These are phyloP conservation scores for Coptotermes formosanus DNA, from an alignment of 1,140 invertebrate species.

Conservation along the genomic window DNA sequence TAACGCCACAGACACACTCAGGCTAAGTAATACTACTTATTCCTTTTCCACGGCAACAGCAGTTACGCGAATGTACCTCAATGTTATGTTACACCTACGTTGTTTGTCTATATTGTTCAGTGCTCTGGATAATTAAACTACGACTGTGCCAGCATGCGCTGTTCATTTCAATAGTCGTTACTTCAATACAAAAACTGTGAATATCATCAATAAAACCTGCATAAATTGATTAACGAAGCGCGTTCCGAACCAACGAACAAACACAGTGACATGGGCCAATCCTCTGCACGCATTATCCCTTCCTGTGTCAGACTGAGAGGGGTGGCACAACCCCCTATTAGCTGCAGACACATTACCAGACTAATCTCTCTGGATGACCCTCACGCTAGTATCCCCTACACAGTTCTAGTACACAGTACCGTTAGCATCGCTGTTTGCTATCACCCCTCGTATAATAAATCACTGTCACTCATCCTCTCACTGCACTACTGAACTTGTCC, in stretches of 20 bases:
- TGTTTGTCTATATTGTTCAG: too few species aligned
- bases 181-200: background rate
- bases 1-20: too few species aligned
- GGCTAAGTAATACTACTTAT: too few species aligned
- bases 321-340: background rate
- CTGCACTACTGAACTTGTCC: background rate
- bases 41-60: too few species aligned
- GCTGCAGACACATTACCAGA: conserved; percentile 7
- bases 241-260: background rate
- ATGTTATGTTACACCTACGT: too few species aligned
- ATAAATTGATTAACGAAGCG: background rate
- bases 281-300: background rate
- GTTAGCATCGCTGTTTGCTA: background rate
- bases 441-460: conserved; percentile 8
- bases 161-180: background rate
- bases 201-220: background rate
- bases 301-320: background rate
- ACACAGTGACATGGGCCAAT: background rate
- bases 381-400: background rate
- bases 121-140: too few species aligned
- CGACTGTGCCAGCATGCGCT: too few species aligned
- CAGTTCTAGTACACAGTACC: background rate
- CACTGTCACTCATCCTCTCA: background rate
- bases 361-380: conserved; percentile 14
- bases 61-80: too few species aligned